A percentile compares a stretch with the other conserved stretches of the same genome.
These are phyloP conservation scores for Cyrtonyx montezumae DNA, from an alignment of 2,113 vertebrate species.

Conservation along the genomic window DNA sequence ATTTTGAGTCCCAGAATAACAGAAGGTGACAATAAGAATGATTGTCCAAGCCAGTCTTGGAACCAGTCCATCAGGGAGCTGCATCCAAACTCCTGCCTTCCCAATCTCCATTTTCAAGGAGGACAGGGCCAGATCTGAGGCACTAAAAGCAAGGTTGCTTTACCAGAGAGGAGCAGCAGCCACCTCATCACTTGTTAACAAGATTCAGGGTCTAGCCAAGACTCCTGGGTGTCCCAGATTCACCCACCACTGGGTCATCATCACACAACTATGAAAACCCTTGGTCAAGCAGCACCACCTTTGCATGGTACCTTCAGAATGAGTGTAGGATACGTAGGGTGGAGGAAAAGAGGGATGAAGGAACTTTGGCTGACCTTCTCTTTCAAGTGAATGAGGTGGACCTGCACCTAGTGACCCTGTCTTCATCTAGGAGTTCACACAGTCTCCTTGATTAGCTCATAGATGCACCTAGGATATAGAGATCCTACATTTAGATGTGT, in stretches of 20 bases:
- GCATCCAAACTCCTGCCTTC: neutral
- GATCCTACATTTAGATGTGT: accelerated
- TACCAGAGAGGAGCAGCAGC: neutral
- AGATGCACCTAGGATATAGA: neutral
- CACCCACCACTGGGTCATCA: neutral
- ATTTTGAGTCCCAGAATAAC: neutral
- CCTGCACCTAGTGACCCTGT: neutral
- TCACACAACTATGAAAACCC: neutral
- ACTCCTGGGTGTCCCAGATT: neutral
- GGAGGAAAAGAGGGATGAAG: neutral
- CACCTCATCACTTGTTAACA: accelerated
- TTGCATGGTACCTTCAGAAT: accelerated
- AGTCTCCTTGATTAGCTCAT: neutral
- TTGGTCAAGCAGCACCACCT: neutral
- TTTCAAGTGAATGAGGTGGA: neutral
- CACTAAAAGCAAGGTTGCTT: neutral
- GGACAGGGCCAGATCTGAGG: neutral
- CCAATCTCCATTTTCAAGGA: neutral
- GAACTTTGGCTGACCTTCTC: neutral
- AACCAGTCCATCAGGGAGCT: neutral
- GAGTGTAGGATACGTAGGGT: accelerated
- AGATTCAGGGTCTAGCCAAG: neutral
- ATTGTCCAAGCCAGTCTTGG: neutral
- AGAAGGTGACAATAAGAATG: neutral
- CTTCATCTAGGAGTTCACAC: neutral